Conservation (phyloP, 2,113 vertebrate genomes). For the Recurvirostra avosetta region DNA sequence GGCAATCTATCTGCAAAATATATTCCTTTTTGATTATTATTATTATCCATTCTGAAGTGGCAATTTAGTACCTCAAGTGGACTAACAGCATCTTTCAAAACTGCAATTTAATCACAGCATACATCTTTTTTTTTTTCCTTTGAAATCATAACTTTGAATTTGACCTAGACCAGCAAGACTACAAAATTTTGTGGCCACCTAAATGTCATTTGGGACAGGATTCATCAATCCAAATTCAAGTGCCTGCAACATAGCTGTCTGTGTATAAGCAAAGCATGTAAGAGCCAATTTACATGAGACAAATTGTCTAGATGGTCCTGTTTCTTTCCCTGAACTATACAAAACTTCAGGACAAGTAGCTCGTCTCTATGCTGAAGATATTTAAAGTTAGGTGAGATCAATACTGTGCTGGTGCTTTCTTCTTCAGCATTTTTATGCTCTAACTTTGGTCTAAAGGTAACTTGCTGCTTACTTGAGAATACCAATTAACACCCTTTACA, state of each 20-base stretch:
- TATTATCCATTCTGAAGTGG: constrained; percentile 11
- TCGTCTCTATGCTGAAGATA: neutral
- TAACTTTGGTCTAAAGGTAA: neutral
- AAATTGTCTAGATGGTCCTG: neutral
- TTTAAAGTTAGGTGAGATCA: neutral
- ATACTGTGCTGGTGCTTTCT: neutral
- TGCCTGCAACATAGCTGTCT: neutral
- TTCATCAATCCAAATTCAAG: neutral
- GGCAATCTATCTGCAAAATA: neutral
- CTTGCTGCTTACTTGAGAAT: neutral
- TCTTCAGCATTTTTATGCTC: neutral
- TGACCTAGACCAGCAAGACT: neutral
- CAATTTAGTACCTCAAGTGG: neutral
- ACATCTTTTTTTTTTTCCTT: neutral
- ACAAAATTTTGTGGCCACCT: neutral
- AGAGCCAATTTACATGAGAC: neutral
- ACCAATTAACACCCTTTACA: neutral
- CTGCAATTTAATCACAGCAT: neutral
- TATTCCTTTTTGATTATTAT: neutral
- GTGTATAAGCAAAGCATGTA: neutral
- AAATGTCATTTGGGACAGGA: neutral
- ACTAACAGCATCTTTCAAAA: constrained; percentile 18
- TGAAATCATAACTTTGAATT: constrained; percentile 6
- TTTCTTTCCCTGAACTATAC: neutral
- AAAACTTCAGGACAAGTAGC: neutral